These are phyloP conservation scores for Cotesia glomerata DNA, from an alignment of 1,140 invertebrate species.

Conservation along the genomic window DNA sequence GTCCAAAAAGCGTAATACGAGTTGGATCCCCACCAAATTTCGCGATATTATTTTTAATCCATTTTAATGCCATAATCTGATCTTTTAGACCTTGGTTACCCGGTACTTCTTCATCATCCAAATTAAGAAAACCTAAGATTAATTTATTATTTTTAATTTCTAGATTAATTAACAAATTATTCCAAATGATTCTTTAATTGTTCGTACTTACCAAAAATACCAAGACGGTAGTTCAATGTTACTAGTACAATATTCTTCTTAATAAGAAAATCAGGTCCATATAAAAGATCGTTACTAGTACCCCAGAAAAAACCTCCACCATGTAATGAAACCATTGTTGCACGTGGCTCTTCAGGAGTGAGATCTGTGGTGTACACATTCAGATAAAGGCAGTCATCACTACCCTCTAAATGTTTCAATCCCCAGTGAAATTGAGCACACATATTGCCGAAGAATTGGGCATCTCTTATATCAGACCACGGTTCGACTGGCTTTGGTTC, in stretches of 20 bases:
- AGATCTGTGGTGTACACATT: conserved; percentile 77
- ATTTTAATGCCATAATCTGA: conserved; percentile 67
- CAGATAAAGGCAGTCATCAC: conserved; percentile 84
- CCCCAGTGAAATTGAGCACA: conserved; percentile 54
- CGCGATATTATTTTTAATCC: conserved; percentile 69
- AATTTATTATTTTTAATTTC: too few species aligned
- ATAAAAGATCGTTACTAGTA: conserved; percentile 49
- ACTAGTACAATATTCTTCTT: conserved; percentile 66
- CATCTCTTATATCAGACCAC: conserved; percentile 66
- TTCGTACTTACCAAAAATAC: conserved; percentile 55
- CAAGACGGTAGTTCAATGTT: conserved; percentile 68
- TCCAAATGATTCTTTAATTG: too few species aligned
- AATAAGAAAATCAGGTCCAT: conserved; percentile 62
- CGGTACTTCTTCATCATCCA: conserved; percentile 39
- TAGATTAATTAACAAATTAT: too few species aligned
- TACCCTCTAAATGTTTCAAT: conserved; percentile 32
- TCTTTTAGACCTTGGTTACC: conserved; percentile 67
- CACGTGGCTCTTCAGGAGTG: conserved; percentile 15
- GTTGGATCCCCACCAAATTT: conserved; percentile 70
- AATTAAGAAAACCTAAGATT: conserved; percentile 43
- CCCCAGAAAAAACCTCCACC: conserved; percentile 68
- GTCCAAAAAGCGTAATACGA: conserved; percentile 73
- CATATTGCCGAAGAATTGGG: conserved; percentile 62
- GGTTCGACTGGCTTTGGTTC: conserved; percentile 64
- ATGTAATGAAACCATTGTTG: conserved; percentile 67